Percentiles rank a stretch among this genome's conserved stretches.
Evolutionary conservation across 2,797 vertebrate species (phyloP).

Genomic region (Acanthurus leucopareius): DNA sequence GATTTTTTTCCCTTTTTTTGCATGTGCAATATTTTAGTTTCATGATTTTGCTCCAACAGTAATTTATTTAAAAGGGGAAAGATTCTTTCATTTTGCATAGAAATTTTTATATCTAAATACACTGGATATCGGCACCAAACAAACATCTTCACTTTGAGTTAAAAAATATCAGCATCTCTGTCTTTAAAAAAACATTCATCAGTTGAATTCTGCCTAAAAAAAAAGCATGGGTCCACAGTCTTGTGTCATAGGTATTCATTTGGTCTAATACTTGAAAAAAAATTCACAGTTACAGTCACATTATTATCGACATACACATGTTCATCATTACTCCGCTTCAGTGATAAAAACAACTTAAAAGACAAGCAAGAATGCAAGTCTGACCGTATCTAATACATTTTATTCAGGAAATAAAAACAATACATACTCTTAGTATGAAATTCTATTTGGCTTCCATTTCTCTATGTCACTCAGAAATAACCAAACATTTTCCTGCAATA

Average conservation of each 20-base stretch:
- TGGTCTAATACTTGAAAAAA: slow-evolving; percentile 34
- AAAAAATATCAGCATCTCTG: slow-evolving; percentile 43
- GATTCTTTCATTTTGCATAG: slow-evolving; percentile 60
- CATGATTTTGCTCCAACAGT: slow-evolving; percentile 2
- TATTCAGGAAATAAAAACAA: not conserved
- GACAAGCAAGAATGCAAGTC: slow-evolving; percentile 20
- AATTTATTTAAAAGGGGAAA: slow-evolving; percentile 42
- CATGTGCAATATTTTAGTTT: slow-evolving; percentile 28
- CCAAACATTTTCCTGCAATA: slow-evolving; percentile 6
- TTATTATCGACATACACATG: not conserved
- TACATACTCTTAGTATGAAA: slow-evolving; percentile 20
- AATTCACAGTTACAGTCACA: not conserved
- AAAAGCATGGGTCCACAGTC: slow-evolving; percentile 17
- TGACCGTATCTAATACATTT: slow-evolving; percentile 15
- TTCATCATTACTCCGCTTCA: not conserved
- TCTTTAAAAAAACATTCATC: slow-evolving; percentile 29
- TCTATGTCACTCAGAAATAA: slow-evolving; percentile 2
- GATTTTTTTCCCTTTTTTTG: slow-evolving; percentile 23
- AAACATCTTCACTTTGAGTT: slow-evolving; percentile 2
- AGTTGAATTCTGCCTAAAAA: slow-evolving; percentile 27
- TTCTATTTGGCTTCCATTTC: slow-evolving; percentile 28
- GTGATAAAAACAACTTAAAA: slow-evolving; percentile 20
- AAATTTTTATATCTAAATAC: slow-evolving; percentile 19
- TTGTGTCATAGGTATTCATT: slow-evolving; percentile 18
- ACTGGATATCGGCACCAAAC: slow-evolving; percentile 29